These are phyloP conservation scores for Silurus lanzhouensis DNA, from an alignment of 2,797 vertebrate genomes.

Conservation along the genomic window DNA sequence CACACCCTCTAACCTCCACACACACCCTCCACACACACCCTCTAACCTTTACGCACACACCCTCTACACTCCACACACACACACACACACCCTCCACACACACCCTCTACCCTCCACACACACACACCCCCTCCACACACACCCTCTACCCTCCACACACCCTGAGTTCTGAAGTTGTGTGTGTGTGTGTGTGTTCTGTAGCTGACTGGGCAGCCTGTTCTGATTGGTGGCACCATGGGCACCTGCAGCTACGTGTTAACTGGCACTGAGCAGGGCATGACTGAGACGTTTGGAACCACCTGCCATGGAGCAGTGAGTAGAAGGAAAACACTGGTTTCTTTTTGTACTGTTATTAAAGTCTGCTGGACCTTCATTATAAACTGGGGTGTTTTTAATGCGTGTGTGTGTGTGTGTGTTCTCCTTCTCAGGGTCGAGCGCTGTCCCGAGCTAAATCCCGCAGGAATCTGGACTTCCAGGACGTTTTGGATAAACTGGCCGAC, in stretches of 20 bases:
- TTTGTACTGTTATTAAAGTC: too few relatives aligned
- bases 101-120: background rate
- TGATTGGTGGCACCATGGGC: constrained; percentile 98
- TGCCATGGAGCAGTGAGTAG: constrained; percentile 93
- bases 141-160: too few relatives aligned
- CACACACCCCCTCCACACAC: too few relatives aligned
- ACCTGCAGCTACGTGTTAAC: constrained; percentile 98
- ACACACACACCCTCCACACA: too few relatives aligned
- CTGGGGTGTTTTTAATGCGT: background rate
- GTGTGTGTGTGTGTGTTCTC: background rate
- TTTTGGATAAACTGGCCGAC: constrained; percentile 96
- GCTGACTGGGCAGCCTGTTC: constrained; percentile 95
- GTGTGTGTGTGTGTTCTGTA: constrained; percentile 55
- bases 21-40: too few relatives aligned
- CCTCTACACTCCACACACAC: too few relatives aligned
- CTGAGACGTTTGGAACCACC: constrained; percentile 96
- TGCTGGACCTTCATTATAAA: too few relatives aligned
- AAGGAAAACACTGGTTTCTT: background rate
- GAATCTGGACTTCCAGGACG: constrained; percentile 97
- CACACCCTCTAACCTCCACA: too few relatives aligned
- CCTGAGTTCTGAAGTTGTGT: too few relatives aligned
- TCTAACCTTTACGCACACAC: too few relatives aligned
- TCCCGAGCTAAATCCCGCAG: constrained; percentile 95
- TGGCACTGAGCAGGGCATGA: constrained; percentile 96
- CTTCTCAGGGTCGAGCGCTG: constrained; percentile 86